These are phyloP conservation scores for Polylopha cassiicola DNA, from an alignment of 2,888 invertebrate genomes.

Conservation along the genomic window DNA sequence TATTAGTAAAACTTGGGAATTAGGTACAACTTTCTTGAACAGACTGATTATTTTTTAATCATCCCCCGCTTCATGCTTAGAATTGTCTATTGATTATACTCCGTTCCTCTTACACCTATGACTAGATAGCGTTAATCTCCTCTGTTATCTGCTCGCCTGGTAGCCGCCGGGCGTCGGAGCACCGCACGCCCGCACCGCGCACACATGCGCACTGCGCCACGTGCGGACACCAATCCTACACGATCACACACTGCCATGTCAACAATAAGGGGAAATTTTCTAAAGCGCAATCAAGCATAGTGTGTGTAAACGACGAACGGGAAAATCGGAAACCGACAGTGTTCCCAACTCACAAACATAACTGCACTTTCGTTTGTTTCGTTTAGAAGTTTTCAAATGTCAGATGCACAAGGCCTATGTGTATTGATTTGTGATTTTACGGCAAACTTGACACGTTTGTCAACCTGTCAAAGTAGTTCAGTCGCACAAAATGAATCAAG, in stretches of 20 bases:
- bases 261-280: constrained; percentile 8
- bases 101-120: constrained; percentile 33
- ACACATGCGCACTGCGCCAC: constrained; percentile 62
- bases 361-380: too few species aligned
- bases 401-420: too few species aligned
- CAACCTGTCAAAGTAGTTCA: constrained; percentile 1
- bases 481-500: constrained; percentile 7
- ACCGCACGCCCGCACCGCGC: constrained; percentile 72
- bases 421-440: too few species aligned
- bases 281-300: constrained; percentile 2
- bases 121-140: constrained; percentile 30
- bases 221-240: constrained; percentile 34
- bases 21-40: too few species aligned
- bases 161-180: constrained; percentile 66
- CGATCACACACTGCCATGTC: constrained; percentile 30
- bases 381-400: too few species aligned
- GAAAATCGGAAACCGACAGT: too few species aligned
- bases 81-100: constrained; percentile 25
- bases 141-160: constrained; percentile 50
- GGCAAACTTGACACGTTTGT: too few species aligned
- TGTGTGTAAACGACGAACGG: too few species aligned
- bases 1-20: too few species aligned
- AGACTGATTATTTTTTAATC: too few species aligned
- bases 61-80: constrained; percentile 10
- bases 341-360: too few species aligned